These are phyloP conservation scores for Hemiprocne comata DNA, from an alignment of 2,113 vertebrate genomes.

Conservation along the genomic window DNA sequence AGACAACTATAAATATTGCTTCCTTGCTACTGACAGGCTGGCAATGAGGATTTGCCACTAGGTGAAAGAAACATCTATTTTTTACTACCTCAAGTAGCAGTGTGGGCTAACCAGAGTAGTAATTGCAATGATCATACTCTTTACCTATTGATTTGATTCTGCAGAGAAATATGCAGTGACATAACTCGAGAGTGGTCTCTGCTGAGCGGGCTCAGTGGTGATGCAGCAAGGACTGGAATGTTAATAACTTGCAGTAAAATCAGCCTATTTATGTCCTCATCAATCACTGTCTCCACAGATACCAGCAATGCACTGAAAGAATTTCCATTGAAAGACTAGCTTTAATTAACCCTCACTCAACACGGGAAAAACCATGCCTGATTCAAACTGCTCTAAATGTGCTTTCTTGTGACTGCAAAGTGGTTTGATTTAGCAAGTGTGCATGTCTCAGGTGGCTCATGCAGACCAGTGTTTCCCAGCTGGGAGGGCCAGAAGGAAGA, in stretches of 20 bases:
- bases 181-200: background rate
- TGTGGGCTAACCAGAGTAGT: background rate
- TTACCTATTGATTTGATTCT: background rate
- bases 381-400: background rate
- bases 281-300: background rate
- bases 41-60: constrained; percentile 20
- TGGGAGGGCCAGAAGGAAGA: background rate
- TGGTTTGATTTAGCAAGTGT: background rate
- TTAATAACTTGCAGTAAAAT: background rate
- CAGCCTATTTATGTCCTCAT: background rate
- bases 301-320: background rate
- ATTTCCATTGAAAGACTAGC: background rate
- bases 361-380: background rate
- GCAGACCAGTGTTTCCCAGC: background rate
- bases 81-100: background rate
- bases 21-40: background rate
- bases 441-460: background rate
- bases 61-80: background rate
- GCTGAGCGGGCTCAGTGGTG: background rate
- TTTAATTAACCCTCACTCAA: background rate
- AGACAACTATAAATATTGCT: constrained; percentile 56
- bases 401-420: background rate
- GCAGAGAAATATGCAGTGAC: background rate
- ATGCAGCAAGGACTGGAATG: background rate
- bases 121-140: background rate